Evolutionary conservation across 2,888 invertebrate species (phyloP).

Genomic region (Scaptomyza caliginosa): DNA sequence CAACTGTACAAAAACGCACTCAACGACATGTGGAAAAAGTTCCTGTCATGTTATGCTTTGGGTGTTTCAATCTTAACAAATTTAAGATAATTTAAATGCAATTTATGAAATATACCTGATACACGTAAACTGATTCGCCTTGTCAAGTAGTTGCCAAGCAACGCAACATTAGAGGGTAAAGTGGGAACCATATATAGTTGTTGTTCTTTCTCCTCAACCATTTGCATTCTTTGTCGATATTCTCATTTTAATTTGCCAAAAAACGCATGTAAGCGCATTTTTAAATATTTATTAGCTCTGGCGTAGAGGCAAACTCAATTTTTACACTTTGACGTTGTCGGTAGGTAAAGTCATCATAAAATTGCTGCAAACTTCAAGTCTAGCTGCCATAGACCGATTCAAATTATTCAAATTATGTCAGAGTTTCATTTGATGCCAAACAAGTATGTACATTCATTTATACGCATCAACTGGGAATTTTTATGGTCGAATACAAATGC

Average conservation of each 20-base stretch:
- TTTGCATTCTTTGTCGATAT: neutral
- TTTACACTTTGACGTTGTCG: neutral
- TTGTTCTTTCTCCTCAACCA: neutral
- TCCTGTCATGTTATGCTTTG: neutral
- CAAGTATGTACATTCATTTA: neutral
- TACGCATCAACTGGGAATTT: conserved; percentile 15
- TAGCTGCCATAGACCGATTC: neutral
- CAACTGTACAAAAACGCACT: neutral
- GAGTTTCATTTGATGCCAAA: neutral
- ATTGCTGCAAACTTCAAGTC: neutral
- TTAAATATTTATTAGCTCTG: neutral
- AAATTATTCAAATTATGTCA: conserved; percentile 2
- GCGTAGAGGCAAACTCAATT: neutral
- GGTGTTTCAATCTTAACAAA: neutral
- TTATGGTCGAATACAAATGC: conserved; percentile 5
- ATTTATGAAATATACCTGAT: neutral
- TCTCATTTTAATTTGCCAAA: neutral
- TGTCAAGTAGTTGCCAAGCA: neutral
- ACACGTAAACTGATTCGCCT: neutral
- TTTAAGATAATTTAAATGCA: neutral
- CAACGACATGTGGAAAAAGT: neutral
- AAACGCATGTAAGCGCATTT: neutral
- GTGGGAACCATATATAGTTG: neutral
- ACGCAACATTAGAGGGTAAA: neutral
- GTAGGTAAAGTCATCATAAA: neutral